Conservation (phyloP, 2,888 invertebrate genomes). For the Chrysomela aeneicollis region DNA sequence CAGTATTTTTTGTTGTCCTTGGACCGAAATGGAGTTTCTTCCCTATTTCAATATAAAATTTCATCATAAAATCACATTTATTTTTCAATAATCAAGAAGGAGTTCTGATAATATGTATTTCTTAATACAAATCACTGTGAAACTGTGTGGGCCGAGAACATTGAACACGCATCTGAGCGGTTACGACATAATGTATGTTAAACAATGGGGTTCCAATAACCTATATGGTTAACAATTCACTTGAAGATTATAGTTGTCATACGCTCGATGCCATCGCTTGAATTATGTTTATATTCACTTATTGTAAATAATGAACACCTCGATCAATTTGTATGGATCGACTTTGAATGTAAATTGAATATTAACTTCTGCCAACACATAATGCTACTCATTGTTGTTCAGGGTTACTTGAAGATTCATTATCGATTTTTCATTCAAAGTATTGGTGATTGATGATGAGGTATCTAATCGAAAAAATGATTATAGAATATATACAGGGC, state of each 20-base stretch:
- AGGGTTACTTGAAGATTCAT: too few species aligned
- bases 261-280: slow-evolving; percentile 28
- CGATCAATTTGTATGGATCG: slow-evolving; percentile 12
- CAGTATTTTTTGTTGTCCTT: too few species aligned
- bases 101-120: too few species aligned
- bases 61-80: too few species aligned
- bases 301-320: slow-evolving; percentile 28
- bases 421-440: too few species aligned
- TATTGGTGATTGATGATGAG: too few species aligned
- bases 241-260: slow-evolving; percentile 38
- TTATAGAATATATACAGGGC: too few species aligned
- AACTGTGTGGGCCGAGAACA: slow-evolving; percentile 30
- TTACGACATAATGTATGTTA: slow-evolving; percentile 38
- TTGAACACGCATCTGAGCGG: slow-evolving; percentile 24
- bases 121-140: slow-evolving; percentile 17
- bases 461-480: too few species aligned
- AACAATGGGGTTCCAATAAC: slow-evolving; percentile 37
- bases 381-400: neutral
- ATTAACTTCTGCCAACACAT: slow-evolving; percentile 14
- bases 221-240: slow-evolving; percentile 37
- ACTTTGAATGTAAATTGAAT: slow-evolving; percentile 22
- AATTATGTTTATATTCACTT: slow-evolving; percentile 29
- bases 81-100: too few species aligned
- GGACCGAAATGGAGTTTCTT: too few species aligned
- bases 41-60: too few species aligned